Evolutionary conservation across 1,140 invertebrate genomes (phyloP).

Genomic region (Trissolcus basalis): DNA sequence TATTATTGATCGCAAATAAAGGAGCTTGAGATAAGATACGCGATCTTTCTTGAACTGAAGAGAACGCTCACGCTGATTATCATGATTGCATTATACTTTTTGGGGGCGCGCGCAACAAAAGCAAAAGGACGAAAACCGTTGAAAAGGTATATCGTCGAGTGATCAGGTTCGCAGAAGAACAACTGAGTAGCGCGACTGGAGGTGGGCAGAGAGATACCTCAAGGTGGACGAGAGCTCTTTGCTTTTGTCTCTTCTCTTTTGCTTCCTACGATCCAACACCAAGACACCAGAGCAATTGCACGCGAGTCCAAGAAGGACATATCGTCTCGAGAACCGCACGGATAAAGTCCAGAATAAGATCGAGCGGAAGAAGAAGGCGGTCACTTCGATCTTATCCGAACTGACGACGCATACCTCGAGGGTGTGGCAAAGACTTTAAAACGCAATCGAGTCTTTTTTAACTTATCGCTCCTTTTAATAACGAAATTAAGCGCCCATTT

Average conservation of each 20-base stretch:
- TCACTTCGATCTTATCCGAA: slow-evolving; percentile 59
- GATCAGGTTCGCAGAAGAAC: slow-evolving; percentile 24
- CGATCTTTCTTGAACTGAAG: neutral
- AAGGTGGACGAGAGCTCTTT: slow-evolving; percentile 61
- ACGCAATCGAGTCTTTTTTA: slow-evolving; percentile 23
- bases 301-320: slow-evolving; percentile 44
- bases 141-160: slow-evolving; percentile 24
- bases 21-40: slow-evolving; percentile 10
- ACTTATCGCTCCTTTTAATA: slow-evolving; percentile 13
- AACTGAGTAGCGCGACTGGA: slow-evolving; percentile 18
- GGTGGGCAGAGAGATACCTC: slow-evolving; percentile 49
- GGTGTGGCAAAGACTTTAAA: slow-evolving; percentile 54
- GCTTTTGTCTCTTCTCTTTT: slow-evolving; percentile 46
- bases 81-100: slow-evolving; percentile 19
- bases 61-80: neutral
- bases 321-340: slow-evolving; percentile 14
- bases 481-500: slow-evolving; percentile 4
- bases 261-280: slow-evolving; percentile 52
- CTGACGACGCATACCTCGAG: slow-evolving; percentile 50
- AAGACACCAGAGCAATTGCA: slow-evolving; percentile 38
- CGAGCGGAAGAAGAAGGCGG: slow-evolving; percentile 48
- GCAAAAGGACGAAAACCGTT: neutral
- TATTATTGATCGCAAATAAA: slow-evolving; percentile 8
- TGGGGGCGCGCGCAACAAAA: slow-evolving; percentile 7
- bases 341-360: slow-evolving; percentile 47